Evolutionary conservation across 2,797 vertebrate genomes (phyloP), one percentile per base, ranked within the genome.

Genomic region (Catamblyrhynchus diadema): DNA sequence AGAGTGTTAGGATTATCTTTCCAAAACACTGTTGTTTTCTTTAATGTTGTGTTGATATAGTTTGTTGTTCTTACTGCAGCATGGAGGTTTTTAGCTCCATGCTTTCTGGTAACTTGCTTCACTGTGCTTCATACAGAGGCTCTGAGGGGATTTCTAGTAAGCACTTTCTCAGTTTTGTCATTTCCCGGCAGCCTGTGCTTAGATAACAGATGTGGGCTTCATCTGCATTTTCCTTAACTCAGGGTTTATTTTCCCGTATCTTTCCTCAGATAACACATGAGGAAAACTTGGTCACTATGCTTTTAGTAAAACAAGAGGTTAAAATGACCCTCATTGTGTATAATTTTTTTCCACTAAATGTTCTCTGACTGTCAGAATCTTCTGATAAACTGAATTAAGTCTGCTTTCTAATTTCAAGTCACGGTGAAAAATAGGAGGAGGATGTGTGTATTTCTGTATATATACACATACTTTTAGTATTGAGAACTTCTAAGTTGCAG

Each of bases 391-490:
- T 44, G 37, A 25, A 66, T 94, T 30, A 48, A 87, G 22, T 67
- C 79, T 50, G 57, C 21, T 89, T 92, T 85, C 48, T n/a, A 56
- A 57, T 75, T 88, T 79, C 47, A 62, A 42, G 30, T 82, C 23
- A 32, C 2, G 8, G 25, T 78, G 61, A 79, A 72, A 90, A 88
- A 57, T 14, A 32, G 14, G 15, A 6, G 8, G 12, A 33, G 9
- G 1, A 1, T 1, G 7, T 12, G 3, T 42, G 1, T 24, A 5
- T 28, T 3, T 64, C 4, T 66, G 3, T 53, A 8, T 60, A 9
- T 59, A 14, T 32, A 25, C 37, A 37, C 16, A n/a, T 32, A 59
- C 27, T 8, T 60, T n/a, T 53, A 45, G 35, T 92, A 1, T 39
- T 37, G 28, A 47, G 53, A 81, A 53, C 59, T 85, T 83, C 19